phyloP scores from a whole-genome alignment of 2,888 invertebrate species.

The Nomada flava region DNA sequence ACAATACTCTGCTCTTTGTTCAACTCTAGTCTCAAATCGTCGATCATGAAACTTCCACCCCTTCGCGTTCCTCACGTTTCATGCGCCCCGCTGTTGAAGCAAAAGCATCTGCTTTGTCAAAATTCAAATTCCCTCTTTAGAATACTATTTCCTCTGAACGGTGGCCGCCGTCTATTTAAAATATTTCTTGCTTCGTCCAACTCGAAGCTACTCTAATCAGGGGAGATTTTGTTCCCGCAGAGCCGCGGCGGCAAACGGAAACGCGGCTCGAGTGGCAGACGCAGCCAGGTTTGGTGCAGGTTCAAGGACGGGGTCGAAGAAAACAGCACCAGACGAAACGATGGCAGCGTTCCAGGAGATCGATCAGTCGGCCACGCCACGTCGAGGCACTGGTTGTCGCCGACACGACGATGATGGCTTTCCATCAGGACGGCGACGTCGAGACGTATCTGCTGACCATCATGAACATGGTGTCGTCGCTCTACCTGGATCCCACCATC shows the following conservation, averaged over 20 bases:
- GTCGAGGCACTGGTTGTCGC: constrained; percentile 95
- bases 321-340: constrained; percentile 70
- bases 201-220: background rate
- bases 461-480: constrained; percentile 95
- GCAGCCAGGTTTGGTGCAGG: constrained; percentile 84
- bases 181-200: no score
- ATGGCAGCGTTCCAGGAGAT: constrained; percentile 85
- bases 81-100: no score
- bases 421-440: constrained; percentile 92
- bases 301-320: constrained; percentile 84
- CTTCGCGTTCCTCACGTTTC: no score
- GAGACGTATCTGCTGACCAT: constrained; percentile 95
- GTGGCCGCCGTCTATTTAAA: no score
- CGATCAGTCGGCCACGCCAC: constrained; percentile 90
- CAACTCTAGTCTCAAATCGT: no score
- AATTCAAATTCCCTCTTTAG: no score
- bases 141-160: no score
- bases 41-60: no score
- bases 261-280: constrained; percentile 87
- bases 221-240: constrained; percentile 60
- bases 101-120: no score
- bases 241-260: constrained; percentile 80
- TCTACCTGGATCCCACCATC: constrained; percentile 95
- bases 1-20: no score
- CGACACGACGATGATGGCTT: constrained; percentile 94